These are phyloP conservation scores for Ictalurus punctatus DNA, from an alignment of 2,113 vertebrate species.

Conservation along the genomic window DNA sequence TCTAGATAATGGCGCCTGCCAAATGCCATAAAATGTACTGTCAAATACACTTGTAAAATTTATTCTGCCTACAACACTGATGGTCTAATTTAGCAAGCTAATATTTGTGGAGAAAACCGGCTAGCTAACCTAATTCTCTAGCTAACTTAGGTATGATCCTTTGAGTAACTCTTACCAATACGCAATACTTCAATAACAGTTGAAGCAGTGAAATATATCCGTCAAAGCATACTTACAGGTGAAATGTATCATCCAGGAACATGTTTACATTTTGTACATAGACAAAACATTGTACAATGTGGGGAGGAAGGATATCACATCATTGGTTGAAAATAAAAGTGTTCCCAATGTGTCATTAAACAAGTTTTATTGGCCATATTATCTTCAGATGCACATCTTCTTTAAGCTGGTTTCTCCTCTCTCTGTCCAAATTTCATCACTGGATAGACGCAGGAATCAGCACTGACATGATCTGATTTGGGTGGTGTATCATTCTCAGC, in stretches of 20 bases:
- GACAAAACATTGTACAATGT: neutral
- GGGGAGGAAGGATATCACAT: neutral
- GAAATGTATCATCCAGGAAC: neutral
- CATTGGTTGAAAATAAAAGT: neutral
- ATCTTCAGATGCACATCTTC: neutral
- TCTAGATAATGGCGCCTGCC: too few relatives aligned
- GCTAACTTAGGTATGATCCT: neutral
- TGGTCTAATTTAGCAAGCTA: neutral
- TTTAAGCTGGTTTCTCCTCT: neutral
- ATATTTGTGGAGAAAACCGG: neutral
- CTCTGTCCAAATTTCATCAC: neutral
- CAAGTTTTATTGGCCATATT: neutral
- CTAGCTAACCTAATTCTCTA: neutral
- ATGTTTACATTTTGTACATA: neutral
- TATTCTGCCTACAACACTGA: neutral
- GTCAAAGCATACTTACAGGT: neutral
- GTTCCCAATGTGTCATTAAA: neutral
- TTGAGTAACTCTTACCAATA: neutral
- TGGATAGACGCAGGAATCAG: neutral
- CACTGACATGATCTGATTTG: too few relatives aligned
- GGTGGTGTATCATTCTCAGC: neutral
- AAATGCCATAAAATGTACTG: neutral
- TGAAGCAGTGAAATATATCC: neutral
- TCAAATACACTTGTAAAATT: neutral
- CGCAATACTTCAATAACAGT: neutral